These are phyloP conservation scores for Drosophila guanche DNA, from an alignment of 1,140 invertebrate genomes.

Conservation along the genomic window DNA sequence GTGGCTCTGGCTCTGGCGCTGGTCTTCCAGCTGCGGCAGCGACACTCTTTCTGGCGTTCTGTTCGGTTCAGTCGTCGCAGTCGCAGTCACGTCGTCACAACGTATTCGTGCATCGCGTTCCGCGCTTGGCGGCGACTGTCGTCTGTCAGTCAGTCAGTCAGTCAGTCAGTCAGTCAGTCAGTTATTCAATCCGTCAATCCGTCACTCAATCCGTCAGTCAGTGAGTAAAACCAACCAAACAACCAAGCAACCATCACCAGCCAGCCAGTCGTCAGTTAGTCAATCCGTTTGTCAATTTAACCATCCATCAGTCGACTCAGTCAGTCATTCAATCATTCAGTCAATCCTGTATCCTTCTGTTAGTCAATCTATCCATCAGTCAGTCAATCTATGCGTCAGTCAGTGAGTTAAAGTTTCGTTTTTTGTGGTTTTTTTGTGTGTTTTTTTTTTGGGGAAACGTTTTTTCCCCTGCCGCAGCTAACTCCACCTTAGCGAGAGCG, in stretches of 20 bases:
- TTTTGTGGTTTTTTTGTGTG: constrained; percentile 14
- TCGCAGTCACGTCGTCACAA: constrained; percentile 81
- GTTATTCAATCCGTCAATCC: constrained; percentile 20
- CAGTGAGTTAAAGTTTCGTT: constrained; percentile 13
- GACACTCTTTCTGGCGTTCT: constrained; percentile 62
- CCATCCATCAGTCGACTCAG: neutral
- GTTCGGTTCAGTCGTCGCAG: constrained; percentile 74
- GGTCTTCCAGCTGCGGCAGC: constrained; percentile 19
- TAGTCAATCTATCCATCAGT: constrained; percentile 1
- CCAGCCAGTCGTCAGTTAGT: constrained; percentile 14
- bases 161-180: constrained; percentile 29
- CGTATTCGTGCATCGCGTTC: constrained; percentile 68
- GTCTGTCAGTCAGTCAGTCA: constrained; percentile 48
- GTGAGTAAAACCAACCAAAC: constrained; percentile 1
- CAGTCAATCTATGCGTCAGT: neutral
- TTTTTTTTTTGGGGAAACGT: constrained; percentile 16
- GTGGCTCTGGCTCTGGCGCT: constrained; percentile 16
- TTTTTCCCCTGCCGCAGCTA: neutral
- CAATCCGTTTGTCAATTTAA: neutral
- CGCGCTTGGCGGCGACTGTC: constrained; percentile 70
- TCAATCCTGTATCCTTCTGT: neutral
- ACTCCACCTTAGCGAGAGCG: no score
- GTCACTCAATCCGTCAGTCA: neutral
- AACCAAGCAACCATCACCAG: constrained; percentile 15
- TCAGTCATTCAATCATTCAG: constrained; percentile 4